These are phyloP conservation scores for Virgularia gustaviana DNA, from an alignment of 92 coral and sea anemone species.

Conservation along the genomic window DNA sequence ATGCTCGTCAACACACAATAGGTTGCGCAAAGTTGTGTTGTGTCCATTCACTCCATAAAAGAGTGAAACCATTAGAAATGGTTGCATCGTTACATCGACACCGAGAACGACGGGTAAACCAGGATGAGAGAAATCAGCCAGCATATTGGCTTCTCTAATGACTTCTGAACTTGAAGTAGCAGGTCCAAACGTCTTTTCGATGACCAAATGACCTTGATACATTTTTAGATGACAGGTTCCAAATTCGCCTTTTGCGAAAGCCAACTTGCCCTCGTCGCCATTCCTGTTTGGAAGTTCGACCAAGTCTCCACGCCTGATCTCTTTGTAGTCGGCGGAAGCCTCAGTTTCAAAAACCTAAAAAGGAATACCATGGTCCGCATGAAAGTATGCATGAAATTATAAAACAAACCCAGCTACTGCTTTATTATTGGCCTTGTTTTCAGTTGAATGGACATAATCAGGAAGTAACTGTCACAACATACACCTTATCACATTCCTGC, in stretches of 20 bases:
- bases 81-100: not conserved
- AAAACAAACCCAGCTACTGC: no score
- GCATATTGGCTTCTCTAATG: not conserved
- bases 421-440: no score
- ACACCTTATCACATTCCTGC: no score
- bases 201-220: not conserved
- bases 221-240: not conserved
- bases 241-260: not conserved
- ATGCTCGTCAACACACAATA: not conserved
- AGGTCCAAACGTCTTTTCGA: not conserved
- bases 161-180: not conserved
- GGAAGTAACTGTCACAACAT: no score
- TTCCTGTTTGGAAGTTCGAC: no score
- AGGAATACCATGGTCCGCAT: no score
- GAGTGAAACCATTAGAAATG: not conserved
- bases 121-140: not conserved
- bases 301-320: no score
- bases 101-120: not conserved
- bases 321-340: no score
- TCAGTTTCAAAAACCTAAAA: no score
- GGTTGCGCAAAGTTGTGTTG: not conserved
- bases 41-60: not conserved
- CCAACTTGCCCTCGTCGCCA: no score
- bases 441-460: no score
- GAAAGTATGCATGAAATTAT: no score